Base-by-base conservation (phyloP, 64 coral and sea anemone species). In the Astreopora myriophthalma region DNA sequence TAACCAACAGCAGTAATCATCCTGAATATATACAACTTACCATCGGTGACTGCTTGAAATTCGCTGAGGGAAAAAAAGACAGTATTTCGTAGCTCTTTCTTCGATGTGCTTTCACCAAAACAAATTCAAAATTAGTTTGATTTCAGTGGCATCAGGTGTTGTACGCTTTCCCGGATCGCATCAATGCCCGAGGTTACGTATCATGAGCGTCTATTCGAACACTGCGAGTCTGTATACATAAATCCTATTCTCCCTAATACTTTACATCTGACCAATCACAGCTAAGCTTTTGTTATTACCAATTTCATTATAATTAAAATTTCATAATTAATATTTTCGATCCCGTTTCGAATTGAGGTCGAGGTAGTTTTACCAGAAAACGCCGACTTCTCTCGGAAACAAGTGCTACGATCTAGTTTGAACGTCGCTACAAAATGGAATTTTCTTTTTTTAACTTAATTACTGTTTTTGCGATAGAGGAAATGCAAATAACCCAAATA, bases 271-370 rank as follows among this genome's bases (percentile, higher is more conserved):
- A 65, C 79, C 57, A 83, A 83, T 83, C 52, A 33, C 6, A 22
- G 10, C 32, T 35, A 17, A 7, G 4, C 19, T 64, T n/a, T 64
- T 65, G 20, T 83, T 63, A 83, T 83, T 83, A n/a, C 31, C 24
- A 38, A 37, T 83, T 64, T 65, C 51, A 64, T 64, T 2, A 22
- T 20, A 29, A 64, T 64, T 64, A 83, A 64, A 83, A n/a, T 83
- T 64, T 83, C 57, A 38, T 83, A 23, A 64, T 64, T 83, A 38
- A 64, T 57, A 37, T 61, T 40, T 58, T 26, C 8, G 31, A 23
- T 81, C 27, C 16, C 2, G 29, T 32, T 33, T 16, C 19, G 33
- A 29, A 30, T 29, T 32, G 28, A 17, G 31, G 3, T 71, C 11
- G 16, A 55, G 51, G 17, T 30, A 30, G 13, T 34, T 61, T 61